phyloP scores from a whole-genome alignment of 2,888 invertebrate species.

The Drosophila koepferae region DNA sequence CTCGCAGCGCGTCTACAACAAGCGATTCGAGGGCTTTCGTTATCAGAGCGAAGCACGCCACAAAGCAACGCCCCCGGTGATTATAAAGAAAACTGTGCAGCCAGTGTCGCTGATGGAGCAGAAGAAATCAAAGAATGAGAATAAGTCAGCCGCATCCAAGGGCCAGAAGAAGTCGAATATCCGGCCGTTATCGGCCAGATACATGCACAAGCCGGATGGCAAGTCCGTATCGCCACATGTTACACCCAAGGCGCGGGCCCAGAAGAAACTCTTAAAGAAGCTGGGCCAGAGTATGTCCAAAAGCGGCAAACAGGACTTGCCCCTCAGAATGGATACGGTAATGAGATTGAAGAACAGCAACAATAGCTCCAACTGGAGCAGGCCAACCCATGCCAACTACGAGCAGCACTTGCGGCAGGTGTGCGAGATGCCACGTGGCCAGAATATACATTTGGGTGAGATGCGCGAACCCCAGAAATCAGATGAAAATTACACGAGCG shows the following conservation, averaged over 20 bases:
- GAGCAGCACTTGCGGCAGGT: background rate
- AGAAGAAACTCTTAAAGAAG: background rate
- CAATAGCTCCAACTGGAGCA: background rate
- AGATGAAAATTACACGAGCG: background rate
- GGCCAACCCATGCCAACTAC: background rate
- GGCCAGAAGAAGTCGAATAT: background rate
- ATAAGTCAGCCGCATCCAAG: too few species aligned
- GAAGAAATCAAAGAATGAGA: background rate
- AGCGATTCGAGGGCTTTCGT: slow-evolving; percentile 25
- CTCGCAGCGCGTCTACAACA: slow-evolving; percentile 51
- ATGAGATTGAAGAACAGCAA: background rate
- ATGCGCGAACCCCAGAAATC: slow-evolving; percentile 20
- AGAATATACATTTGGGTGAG: slow-evolving; percentile 20
- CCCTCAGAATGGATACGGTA: background rate
- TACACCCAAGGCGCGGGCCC: background rate
- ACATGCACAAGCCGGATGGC: background rate
- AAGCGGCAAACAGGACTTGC: background rate
- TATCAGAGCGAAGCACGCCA: background rate
- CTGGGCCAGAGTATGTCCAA: background rate
- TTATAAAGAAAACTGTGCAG: slow-evolving; percentile 3
- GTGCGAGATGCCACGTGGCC: background rate
- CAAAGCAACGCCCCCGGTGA: background rate
- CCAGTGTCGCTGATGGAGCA: background rate
- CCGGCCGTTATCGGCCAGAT: background rate
- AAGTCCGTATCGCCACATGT: background rate